Conservation (phyloP, 2,888 invertebrate genomes). For the Neelides folsomi region DNA sequence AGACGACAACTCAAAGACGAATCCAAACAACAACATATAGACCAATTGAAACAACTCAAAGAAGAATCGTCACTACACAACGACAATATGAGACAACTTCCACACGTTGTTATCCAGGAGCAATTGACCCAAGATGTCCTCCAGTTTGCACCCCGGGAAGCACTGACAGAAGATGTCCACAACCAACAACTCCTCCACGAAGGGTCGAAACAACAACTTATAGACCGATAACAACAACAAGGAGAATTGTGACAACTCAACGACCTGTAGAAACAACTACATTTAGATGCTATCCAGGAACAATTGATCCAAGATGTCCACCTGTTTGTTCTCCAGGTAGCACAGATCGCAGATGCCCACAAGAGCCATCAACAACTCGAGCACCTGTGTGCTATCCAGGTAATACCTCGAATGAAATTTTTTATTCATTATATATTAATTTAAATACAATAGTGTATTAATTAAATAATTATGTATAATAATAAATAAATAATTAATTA, state of each 20-base stretch:
- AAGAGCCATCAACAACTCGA: constrained; percentile 9
- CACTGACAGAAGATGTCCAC: constrained; percentile 18
- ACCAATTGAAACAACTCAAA: too few relatives aligned
- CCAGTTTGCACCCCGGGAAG: constrained; percentile 8
- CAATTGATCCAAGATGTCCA: constrained; percentile 12
- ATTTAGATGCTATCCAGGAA: constrained; percentile 14
- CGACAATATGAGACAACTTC: background rate
- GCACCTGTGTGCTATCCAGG: constrained; percentile 11
- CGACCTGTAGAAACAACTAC: background rate
- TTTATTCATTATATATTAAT: constrained; percentile 6
- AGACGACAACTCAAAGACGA: background rate
- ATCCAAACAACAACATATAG: too few relatives aligned
- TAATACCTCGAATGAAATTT: constrained; percentile 7
- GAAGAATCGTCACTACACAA: too few relatives aligned
- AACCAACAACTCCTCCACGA: constrained; percentile 5
- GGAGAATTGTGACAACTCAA: background rate
- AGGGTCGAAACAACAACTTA: constrained; percentile 5
- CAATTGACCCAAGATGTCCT: constrained; percentile 32
- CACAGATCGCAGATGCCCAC: constrained; percentile 32
- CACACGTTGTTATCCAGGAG: constrained; percentile 7
- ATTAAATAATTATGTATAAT: too few relatives aligned
- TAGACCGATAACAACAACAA: constrained; percentile 4
- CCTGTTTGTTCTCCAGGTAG: constrained; percentile 12
- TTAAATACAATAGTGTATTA: constrained; percentile 3
- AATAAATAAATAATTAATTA: too few relatives aligned